Base-by-base conservation (phyloP, 2,113 vertebrate species). In the Quiscalus mexicanus region DNA sequence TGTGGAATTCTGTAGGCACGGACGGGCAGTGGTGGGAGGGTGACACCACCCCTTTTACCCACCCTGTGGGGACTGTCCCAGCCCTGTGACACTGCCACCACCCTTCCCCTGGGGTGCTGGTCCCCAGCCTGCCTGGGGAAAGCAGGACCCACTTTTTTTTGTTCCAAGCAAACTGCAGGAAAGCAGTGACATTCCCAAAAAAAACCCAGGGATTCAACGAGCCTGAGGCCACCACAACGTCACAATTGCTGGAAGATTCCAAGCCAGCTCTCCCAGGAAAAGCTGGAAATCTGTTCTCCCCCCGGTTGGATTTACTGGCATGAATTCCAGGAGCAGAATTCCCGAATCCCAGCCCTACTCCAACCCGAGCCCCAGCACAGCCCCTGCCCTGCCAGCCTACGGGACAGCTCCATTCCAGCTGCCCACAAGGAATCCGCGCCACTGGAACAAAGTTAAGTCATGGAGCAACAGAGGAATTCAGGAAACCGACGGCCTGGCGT, bases 71-170 rank as follows among this genome's bases (percentile, higher is more conserved):
- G 39, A 12, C 33, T 3, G 60, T 25, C 83, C 25, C 87, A 27
- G 25, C 69, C 49, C 73, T 15, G 9, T 8, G 82, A 21, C 45
- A 15, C 24, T 27, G 87, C 39, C 87, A 68, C 69, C 87, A 12
- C 30, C 39, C 56, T 52, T 5, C 53, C 16, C 47, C 0, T 25
- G 49, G 4, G 0, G 2, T 16, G n/a, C 33, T 1, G 0, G 1
- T 27, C 28, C 68, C 44, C 71, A 44, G 24, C 50, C 60, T 3
- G 23, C 39, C 30, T 6, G 1, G 25, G 63, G 47, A 64, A 56
- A 89, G 81, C 44, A 16, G 81, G 44, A 87, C 21, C 37, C 28
- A 1, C 30, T 62, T 49, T 49, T 49, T 49, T 49, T 24, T 37
- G 37, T 45, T 56, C 58, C 70, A 49, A 60, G 27, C 15, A 10